Evolutionary conservation across 2,888 invertebrate genomes (phyloP).

Genomic region (Harmothoe impar): DNA sequence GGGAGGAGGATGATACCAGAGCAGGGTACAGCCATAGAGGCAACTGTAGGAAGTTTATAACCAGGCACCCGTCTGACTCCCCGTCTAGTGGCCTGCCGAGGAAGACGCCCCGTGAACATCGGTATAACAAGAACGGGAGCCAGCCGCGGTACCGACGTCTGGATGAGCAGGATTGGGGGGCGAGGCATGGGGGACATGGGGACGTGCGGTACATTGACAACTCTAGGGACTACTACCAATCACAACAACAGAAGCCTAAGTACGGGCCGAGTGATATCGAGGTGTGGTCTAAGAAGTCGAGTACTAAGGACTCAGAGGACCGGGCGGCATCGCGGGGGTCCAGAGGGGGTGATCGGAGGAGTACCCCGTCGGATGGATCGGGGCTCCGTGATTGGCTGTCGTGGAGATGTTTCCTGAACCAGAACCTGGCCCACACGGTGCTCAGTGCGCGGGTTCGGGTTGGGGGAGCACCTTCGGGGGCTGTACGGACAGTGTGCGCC

Average conservation of each 20-base stretch:
- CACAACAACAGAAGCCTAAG: not conserved
- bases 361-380: not conserved
- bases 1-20: not conserved
- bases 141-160: not conserved
- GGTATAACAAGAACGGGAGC: constrained; percentile 13
- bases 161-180: not conserved
- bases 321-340: not conserved
- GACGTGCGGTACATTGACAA: not conserved
- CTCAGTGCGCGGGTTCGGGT: not conserved
- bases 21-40: not conserved
- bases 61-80: not conserved
- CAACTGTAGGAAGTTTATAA: constrained; percentile 39
- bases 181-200: too few relatives aligned
- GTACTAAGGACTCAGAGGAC: not conserved
- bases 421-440: constrained; percentile 19
- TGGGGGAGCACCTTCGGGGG: not conserved
- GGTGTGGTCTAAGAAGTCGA: constrained; percentile 52
- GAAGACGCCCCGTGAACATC: not conserved
- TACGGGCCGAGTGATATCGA: constrained; percentile 45
- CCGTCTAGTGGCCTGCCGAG: not conserved
- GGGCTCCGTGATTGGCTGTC: constrained; percentile 44
- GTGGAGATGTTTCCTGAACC: constrained; percentile 44
- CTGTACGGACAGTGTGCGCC: constrained; percentile 27
- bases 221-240: not conserved
- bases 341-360: not conserved